Percentiles rank a stretch among this genome's conserved stretches.
These are phyloP conservation scores for Linyphia triangularis DNA, from an alignment of 2,888 invertebrate species.

Conservation along the genomic window DNA sequence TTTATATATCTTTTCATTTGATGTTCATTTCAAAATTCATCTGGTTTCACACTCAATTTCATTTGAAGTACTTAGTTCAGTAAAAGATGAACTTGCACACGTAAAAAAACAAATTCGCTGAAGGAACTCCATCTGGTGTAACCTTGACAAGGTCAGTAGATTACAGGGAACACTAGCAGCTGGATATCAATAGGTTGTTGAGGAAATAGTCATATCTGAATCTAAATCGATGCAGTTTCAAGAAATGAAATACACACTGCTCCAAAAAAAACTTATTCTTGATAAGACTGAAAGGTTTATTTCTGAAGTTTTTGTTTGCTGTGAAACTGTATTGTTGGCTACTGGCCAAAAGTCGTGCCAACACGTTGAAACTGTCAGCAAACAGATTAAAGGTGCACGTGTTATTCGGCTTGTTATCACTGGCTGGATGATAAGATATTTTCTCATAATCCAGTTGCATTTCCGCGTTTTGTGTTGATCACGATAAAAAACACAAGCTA, in stretches of 20 bases:
- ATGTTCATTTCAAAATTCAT: too few relatives aligned
- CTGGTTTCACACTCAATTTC: too few relatives aligned
- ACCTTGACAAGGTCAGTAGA: background rate
- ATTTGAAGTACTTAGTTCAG: too few relatives aligned
- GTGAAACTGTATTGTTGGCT: slow-evolving; percentile 7
- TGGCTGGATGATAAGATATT: background rate
- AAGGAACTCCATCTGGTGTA: background rate
- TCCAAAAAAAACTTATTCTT: background rate
- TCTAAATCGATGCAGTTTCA: background rate
- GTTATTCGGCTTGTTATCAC: background rate
- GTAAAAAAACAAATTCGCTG: background rate
- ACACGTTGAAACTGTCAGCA: slow-evolving; percentile 25
- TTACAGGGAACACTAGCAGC: background rate
- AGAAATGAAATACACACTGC: background rate
- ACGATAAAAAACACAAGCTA: too few relatives aligned
- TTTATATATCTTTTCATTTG: too few relatives aligned
- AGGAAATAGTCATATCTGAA: slow-evolving; percentile 30
- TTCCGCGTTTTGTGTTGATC: background rate
- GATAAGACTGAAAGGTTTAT: background rate
- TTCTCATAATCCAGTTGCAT: background rate
- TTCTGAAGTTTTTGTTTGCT: background rate
- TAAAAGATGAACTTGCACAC: background rate
- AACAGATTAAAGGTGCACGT: slow-evolving; percentile 23
- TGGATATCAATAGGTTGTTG: slow-evolving; percentile 44
- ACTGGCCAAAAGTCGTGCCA: slow-evolving; percentile 24